Evolutionary conservation across 2,797 vertebrate species (phyloP).

Genomic region (Capromys pilorides): DNA sequence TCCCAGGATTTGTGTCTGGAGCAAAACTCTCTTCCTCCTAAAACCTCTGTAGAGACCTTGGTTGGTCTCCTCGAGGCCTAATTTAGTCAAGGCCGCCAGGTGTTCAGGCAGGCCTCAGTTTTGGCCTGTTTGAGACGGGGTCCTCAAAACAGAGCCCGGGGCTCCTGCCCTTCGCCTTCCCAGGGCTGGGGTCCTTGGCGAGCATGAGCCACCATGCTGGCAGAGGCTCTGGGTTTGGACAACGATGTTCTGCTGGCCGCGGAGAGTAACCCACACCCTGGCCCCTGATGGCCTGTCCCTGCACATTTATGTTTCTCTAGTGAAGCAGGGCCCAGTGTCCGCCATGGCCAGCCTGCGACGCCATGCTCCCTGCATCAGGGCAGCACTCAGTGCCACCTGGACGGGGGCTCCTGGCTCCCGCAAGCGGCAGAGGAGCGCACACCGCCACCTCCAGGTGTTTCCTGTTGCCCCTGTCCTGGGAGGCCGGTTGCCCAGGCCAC

Average conservation of each 20-base stretch:
- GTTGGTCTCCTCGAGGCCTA: neutral
- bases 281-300: neutral
- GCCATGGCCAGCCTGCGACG: conserved; percentile 56
- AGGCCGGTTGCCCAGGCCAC: neutral
- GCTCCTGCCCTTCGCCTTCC: neutral
- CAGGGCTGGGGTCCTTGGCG: neutral
- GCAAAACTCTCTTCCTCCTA: neutral
- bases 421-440: neutral
- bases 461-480: accelerated
- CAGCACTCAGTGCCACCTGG: neutral
- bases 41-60: neutral
- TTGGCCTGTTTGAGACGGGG: neutral
- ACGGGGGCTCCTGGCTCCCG: neutral
- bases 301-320: neutral
- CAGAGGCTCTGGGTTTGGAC: neutral
- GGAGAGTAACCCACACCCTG: neutral
- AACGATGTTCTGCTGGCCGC: accelerated
- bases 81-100: neutral
- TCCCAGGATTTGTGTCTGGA: accelerated
- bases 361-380: conserved; percentile 43
- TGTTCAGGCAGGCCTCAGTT: neutral
- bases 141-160: neutral
- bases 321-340: neutral
- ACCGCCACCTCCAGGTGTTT: conserved; percentile 63
- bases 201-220: neutral